Evolutionary conservation across 2,797 vertebrate species (phyloP), one percentile per base, ranked within the genome.

Genomic region (Prunella strophiata): DNA sequence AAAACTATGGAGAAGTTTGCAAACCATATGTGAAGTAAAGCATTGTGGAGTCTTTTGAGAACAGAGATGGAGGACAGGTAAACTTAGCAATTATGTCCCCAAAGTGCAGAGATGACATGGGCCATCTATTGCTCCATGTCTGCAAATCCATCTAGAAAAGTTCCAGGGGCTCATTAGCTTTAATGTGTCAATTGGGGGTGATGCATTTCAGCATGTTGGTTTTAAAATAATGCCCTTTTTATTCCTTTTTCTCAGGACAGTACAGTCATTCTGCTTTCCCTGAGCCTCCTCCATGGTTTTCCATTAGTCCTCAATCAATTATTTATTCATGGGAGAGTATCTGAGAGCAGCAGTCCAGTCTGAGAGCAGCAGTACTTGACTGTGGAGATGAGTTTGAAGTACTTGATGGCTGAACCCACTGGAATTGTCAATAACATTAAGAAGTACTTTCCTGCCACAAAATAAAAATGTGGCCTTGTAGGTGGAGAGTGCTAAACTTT

Each of bases 271-370:
- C 27, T 78, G 40, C 67, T 91, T 78, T 70, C 48, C 23, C 32
- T 47, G 32, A 78, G 34, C 48, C 51, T 88, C 62, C 48, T 88
- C 62, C 48, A 0, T 68, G 52, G 59, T 52, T 50, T 94, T 88
- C 79, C 79, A 94, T 96, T 96, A 96, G 79, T 71, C 43, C 73
- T 94, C 51, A 57, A 55, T 93, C 47, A 86, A 81, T 96, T 86
- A 95, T 93, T 95, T 94, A 91, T 88, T 90, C 30, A 27, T 57
- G 38, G 51, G 30, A 88, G 30, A 85, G 38, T 43, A 59, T 81
- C 85, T 95, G 92, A 81, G 71, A 93, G 70, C 77, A 74, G 48
- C 67, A 83, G 76, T 67, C 72, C 27, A 29, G 20, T 27, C n/a
- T 47, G 52, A 80, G 73, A 68, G 62, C 42, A 73, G 34, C n/a